Evolutionary conservation across 2,113 vertebrate genomes (phyloP).

Genomic region (Sinocyclocheilus grahami): DNA sequence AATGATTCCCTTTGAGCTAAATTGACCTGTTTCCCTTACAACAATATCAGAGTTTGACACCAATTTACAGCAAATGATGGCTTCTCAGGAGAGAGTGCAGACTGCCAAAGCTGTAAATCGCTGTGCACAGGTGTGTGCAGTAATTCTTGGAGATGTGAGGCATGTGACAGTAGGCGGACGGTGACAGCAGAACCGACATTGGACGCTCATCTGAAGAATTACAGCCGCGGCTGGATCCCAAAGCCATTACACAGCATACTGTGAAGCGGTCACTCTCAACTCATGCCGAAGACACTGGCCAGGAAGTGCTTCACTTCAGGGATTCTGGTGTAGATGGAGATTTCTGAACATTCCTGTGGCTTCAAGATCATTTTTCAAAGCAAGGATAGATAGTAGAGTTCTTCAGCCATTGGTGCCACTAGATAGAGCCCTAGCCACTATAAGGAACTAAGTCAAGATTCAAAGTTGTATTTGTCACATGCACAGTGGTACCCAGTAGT

Average conservation of each 20-base stretch:
- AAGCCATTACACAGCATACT: slow-evolving; percentile 32
- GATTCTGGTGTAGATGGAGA: slow-evolving; percentile 25
- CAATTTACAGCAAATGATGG: not conserved
- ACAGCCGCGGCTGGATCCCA: slow-evolving; percentile 30
- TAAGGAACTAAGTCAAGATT: not conserved
- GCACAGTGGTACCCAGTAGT: not conserved
- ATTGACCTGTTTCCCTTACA: too few species aligned
- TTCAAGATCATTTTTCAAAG: slow-evolving; percentile 39
- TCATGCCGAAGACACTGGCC: slow-evolving; percentile 1
- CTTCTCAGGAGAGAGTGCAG: not conserved
- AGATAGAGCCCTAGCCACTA: slow-evolving; percentile 10
- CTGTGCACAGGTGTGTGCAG: slow-evolving; percentile 22
- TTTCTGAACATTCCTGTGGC: slow-evolving; percentile 29
- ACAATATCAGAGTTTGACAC: not conserved
- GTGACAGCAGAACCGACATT: slow-evolving; percentile 36
- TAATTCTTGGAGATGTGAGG: slow-evolving; percentile 43
- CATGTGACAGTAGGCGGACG: slow-evolving; percentile 33
- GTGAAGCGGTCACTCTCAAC: slow-evolving; percentile 20
- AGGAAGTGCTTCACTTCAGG: slow-evolving; percentile 35
- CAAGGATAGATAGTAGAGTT: slow-evolving; percentile 11
- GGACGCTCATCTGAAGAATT: slow-evolving; percentile 50
- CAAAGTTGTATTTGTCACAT: not conserved
- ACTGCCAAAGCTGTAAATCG: slow-evolving; percentile 29
- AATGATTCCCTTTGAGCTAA: too few species aligned
- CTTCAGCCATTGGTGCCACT: slow-evolving; percentile 22